Conservation (phyloP, 2,113 vertebrate species). For the Thermophis baileyi region DNA sequence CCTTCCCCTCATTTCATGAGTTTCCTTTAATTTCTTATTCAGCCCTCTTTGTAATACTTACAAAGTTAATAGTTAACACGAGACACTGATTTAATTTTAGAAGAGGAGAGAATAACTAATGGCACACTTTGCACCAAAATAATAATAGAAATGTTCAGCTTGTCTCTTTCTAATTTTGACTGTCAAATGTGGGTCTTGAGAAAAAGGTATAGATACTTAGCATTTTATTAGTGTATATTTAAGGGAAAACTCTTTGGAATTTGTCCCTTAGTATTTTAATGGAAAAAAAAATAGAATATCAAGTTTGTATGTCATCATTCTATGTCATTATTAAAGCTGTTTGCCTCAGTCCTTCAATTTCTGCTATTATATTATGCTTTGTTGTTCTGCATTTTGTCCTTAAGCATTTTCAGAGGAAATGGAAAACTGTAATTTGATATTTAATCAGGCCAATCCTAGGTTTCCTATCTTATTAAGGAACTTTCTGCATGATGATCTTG, state of each 20-base stretch:
- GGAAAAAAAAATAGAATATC: neutral
- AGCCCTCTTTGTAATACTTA: neutral
- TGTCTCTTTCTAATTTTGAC: neutral
- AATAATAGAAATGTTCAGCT: neutral
- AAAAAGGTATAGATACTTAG: neutral
- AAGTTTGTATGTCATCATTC: neutral
- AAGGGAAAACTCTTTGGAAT: neutral
- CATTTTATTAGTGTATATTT: neutral
- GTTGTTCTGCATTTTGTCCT: neutral
- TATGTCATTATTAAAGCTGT: neutral
- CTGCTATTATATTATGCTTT: neutral
- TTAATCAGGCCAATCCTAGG: neutral
- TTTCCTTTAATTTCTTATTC: neutral
- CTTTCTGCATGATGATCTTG: neutral
- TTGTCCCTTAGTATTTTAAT: neutral
- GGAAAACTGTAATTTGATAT: neutral
- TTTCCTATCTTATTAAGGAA: neutral
- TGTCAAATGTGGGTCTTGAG: neutral
- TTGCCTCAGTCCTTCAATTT: neutral
- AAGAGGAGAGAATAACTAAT: neutral
- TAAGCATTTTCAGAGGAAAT: neutral
- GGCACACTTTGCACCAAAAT: neutral
- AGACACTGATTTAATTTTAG: neutral
- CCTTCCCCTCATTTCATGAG: neutral
- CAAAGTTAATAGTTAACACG: neutral